Evolutionary conservation across 2,113 vertebrate genomes (phyloP).

Genomic region (Tringa solitaria): DNA sequence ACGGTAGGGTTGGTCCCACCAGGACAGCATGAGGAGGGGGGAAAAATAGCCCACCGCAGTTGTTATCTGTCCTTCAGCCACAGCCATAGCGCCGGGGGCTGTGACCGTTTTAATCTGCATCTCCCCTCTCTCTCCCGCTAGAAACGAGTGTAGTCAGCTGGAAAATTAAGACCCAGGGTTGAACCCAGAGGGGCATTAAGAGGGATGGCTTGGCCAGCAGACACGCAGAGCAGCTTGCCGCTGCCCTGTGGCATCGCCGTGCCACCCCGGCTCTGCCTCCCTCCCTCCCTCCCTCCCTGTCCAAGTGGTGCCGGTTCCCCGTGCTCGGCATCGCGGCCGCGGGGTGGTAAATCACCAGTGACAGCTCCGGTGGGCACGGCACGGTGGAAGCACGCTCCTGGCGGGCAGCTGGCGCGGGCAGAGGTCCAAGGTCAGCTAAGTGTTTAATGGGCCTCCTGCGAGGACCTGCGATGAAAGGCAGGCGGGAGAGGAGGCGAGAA

Average conservation of each 20-base stretch:
- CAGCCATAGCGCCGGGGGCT: neutral
- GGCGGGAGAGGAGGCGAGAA: neutral
- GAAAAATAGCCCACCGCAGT: neutral
- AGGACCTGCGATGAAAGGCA: neutral
- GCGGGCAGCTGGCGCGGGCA: conserved; percentile 38
- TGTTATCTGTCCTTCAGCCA: neutral
- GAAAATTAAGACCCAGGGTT: neutral
- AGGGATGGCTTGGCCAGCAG: neutral
- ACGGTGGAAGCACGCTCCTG: neutral
- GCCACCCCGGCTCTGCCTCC: neutral
- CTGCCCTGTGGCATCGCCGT: neutral
- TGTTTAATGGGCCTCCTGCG: conserved; percentile 57
- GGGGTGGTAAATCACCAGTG: neutral
- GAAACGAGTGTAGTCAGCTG: neutral
- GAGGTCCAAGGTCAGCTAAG: conserved; percentile 54
- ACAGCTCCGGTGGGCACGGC: neutral
- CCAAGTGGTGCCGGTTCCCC: rapidly evolving
- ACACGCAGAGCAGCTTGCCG: neutral
- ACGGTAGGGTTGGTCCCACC: neutral
- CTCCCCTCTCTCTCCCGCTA: rapidly evolving
- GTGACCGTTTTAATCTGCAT: neutral
- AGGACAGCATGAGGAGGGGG: rapidly evolving
- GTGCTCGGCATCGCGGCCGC: rapidly evolving
- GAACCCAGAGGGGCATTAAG: neutral
- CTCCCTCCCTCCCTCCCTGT: too few relatives aligned